phyloP scores from a whole-genome alignment of 1,140 invertebrate species.

The Heliconius congener region DNA sequence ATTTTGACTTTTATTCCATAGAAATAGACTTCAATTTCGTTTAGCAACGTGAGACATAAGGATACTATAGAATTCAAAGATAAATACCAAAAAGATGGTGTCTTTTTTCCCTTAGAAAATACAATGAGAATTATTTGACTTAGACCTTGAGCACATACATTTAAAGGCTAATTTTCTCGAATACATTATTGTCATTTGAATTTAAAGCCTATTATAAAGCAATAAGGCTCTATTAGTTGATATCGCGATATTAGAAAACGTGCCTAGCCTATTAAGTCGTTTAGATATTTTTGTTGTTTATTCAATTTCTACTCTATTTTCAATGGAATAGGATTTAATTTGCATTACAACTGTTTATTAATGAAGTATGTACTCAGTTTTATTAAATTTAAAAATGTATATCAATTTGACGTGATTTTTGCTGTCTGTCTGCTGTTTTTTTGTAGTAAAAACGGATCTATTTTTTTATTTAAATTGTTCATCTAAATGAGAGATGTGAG shows the following conservation, averaged over 20 bases:
- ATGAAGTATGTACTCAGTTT: not conserved
- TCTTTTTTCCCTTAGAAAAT: constrained; percentile 18
- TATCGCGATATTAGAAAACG: constrained; percentile 8
- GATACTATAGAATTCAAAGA: constrained; percentile 17
- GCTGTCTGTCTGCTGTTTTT: not conserved
- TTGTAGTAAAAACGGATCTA: not conserved
- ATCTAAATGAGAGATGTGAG: too few relatives aligned
- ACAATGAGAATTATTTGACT: not conserved
- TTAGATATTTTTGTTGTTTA: not conserved
- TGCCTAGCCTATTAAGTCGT: constrained; percentile 11
- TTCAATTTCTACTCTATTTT: constrained; percentile 3
- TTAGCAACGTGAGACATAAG: not conserved
- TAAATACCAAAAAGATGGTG: constrained; percentile 16
- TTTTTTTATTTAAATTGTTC: not conserved
- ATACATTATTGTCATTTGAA: not conserved
- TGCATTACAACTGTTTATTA: not conserved
- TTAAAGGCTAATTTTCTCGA: not conserved
- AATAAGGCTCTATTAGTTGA: not conserved
- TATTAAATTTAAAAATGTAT: not conserved
- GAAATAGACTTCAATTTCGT: not conserved
- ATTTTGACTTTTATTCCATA: not conserved
- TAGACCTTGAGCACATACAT: not conserved
- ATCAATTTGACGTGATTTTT: not conserved
- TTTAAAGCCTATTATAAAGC: not conserved
- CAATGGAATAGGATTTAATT: not conserved